A percentile compares a stretch with the other conserved stretches of the same genome.
Evolutionary conservation across 2,797 vertebrate genomes (phyloP).

Genomic region (Sebastes baramenuke): DNA sequence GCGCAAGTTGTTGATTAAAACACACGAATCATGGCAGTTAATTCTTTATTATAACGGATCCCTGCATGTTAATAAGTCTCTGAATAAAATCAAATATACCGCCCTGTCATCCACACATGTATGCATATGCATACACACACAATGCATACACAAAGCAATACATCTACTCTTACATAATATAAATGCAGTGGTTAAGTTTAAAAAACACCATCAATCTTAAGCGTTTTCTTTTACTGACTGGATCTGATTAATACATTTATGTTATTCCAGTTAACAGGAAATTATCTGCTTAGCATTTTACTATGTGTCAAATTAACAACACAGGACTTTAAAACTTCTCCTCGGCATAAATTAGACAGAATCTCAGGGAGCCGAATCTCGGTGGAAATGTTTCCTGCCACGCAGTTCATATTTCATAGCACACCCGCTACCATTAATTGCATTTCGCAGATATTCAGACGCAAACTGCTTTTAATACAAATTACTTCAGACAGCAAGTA

Average conservation of each 20-base stretch:
- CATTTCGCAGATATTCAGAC: slow-evolving; percentile 68
- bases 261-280: slow-evolving; percentile 47
- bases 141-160: not conserved
- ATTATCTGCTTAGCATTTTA: slow-evolving; percentile 59
- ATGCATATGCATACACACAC: not conserved
- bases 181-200: not conserved
- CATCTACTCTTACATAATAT: not conserved
- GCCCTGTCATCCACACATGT: not conserved
- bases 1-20: slow-evolving; percentile 69
- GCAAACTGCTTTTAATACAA: slow-evolving; percentile 79
- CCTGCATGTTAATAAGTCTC: slow-evolving; percentile 45
- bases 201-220: slow-evolving; percentile 17
- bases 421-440: slow-evolving; percentile 76
- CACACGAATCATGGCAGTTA: slow-evolving; percentile 50
- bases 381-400: slow-evolving; percentile 59
- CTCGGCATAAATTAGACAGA: slow-evolving; percentile 48
- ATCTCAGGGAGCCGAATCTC: slow-evolving; percentile 56
- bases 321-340: slow-evolving; percentile 60
- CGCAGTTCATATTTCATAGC: slow-evolving; percentile 74
- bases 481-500: slow-evolving; percentile 77
- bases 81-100: slow-evolving; percentile 1
- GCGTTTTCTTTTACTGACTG: slow-evolving; percentile 28
- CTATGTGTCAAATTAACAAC: slow-evolving; percentile 67
- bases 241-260: slow-evolving; percentile 48
- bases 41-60: slow-evolving; percentile 62